Evolutionary conservation across 2,113 vertebrate genomes (phyloP), one percentile per base, ranked within the genome.

Genomic region (Myotis yumanensis): DNA sequence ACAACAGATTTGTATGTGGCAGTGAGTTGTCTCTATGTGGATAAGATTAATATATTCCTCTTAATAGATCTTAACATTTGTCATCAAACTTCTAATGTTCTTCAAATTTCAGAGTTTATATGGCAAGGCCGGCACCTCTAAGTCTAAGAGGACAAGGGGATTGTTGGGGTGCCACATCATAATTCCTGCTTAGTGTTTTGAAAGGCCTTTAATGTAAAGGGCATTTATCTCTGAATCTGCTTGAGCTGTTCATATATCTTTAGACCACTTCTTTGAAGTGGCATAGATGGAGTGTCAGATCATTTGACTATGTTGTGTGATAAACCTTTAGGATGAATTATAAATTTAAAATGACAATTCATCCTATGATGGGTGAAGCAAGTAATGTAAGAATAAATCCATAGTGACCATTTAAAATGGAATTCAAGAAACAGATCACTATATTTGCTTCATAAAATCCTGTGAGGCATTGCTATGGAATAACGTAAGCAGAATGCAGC

Each of bases 381-480:
- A 97, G 92, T 97, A 97, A 98, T 96, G 93, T 97, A 98, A 95
- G 95, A 97, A 98, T 96, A 97, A 98, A 98, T 98, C 98, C 97
- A 51, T 17, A 32, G 97, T 98, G 98, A 98, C 98, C 97, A 97
- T 97, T 98, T 97, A 97, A 98, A 98, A 96, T 90, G 83, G 95
- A 97, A 98, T 98, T 98, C 91, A 97, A 97, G 97, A 96, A 97
- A 97, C 98, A 98, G 90, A 98, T 90, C 96, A 95, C 93, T 98
- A 98, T 98, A 98, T 98, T 98, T 97, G 96, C 97, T 98, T 98
- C 98, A 98, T 98, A 98, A 98, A 98, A 98, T 97, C 97, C 97
- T 98, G 97, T 98, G 98, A 98, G 98, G 97, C 98, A 97, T 98
- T 98, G 95, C 97, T 97, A 98, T 96, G 98, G 98, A 98, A 97